These are phyloP conservation scores for Acanthopagrus latus DNA, from an alignment of 2,797 vertebrate genomes.

Conservation along the genomic window DNA sequence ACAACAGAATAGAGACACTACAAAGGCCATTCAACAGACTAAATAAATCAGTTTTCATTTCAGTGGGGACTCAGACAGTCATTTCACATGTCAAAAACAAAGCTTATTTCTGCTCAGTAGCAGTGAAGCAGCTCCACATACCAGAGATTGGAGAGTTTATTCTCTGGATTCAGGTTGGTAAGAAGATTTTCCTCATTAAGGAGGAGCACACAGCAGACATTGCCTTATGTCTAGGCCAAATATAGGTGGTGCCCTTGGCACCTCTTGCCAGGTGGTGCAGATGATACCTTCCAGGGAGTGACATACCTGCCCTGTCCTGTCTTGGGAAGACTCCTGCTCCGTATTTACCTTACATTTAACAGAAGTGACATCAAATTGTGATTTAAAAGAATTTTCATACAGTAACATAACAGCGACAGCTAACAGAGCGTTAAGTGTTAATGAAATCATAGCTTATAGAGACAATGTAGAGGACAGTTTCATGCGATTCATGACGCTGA, in stretches of 20 bases:
- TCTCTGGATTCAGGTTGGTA: conserved; percentile 30
- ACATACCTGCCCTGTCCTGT: conserved; percentile 13
- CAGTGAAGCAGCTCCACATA: background rate
- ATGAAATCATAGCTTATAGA: background rate
- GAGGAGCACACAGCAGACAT: conserved; percentile 20
- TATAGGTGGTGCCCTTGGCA: conserved; percentile 41
- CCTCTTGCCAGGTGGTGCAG: conserved; percentile 28
- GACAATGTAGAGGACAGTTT: conserved; percentile 8
- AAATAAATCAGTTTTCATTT: background rate
- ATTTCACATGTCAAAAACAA: background rate
- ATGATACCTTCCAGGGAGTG: conserved; percentile 30
- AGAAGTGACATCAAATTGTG: background rate
- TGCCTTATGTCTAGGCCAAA: conserved; percentile 12
- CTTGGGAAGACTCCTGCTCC: background rate
- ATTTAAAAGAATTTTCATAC: background rate
- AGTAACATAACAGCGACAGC: background rate
- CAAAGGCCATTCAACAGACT: background rate
- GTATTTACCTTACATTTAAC: background rate
- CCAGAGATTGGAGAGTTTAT: background rate
- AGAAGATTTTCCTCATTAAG: conserved; percentile 39
- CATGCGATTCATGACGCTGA: conserved; percentile 3
- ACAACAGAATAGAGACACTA: background rate
- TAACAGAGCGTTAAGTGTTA: background rate
- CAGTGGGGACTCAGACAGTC: background rate
- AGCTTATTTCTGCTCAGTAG: background rate